phyloP scores from a whole-genome alignment of 2,888 invertebrate genomes.

The Drosophila demipolita region DNA sequence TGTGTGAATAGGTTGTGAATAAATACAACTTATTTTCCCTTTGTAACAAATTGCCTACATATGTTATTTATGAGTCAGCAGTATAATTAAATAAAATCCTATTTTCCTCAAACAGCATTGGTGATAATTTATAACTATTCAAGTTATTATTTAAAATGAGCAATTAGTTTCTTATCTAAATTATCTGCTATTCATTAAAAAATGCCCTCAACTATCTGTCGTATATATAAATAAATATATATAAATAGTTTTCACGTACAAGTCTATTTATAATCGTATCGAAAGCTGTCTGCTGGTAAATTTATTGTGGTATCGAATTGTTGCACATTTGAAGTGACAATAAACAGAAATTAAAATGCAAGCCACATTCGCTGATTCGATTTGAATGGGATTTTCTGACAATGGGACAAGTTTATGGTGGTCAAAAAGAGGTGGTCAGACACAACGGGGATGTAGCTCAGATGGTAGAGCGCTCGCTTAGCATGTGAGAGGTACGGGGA shows the following conservation, averaged over 20 bases:
- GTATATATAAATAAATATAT: conserved; percentile 1
- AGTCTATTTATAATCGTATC: conserved; percentile 54
- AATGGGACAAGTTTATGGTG: conserved; percentile 12
- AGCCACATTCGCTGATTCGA: conserved; percentile 18
- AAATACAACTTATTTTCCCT: too few relatives aligned
- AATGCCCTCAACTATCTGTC: not conserved
- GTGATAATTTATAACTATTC: not conserved
- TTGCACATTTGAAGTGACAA: conserved; percentile 31
- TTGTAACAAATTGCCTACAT: not conserved
- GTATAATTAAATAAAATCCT: not conserved
- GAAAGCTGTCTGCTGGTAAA: conserved; percentile 7
- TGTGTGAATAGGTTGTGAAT: too few relatives aligned
- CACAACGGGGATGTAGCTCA: conserved; percentile 85
- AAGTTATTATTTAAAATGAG: not conserved
- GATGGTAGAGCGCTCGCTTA: conserved; percentile 86
- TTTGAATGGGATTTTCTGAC: not conserved
- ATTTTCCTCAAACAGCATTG: not conserved
- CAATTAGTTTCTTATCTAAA: conserved; percentile 22
- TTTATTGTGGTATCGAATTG: conserved; percentile 1
- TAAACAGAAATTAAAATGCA: conserved; percentile 38
- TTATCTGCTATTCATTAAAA: conserved; percentile 6
- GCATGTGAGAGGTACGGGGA: conserved; percentile 85
- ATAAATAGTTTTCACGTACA: conserved; percentile 36
- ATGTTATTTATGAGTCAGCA: not conserved
- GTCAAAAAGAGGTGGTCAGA: conserved; percentile 15